Evolutionary conservation across 1,140 invertebrate species (phyloP).

Genomic region (Drosophila oshimai): DNA sequence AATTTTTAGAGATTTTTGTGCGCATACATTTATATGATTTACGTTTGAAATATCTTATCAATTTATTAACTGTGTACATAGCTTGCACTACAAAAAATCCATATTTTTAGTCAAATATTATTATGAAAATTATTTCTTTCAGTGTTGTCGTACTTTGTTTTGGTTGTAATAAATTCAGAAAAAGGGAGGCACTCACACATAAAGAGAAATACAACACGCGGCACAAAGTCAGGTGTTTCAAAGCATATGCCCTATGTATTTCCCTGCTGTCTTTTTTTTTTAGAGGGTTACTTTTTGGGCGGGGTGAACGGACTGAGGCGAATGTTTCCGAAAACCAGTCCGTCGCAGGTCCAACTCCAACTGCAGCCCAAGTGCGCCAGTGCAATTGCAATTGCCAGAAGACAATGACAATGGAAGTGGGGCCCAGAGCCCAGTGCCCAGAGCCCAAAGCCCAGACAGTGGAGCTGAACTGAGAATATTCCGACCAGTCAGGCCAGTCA

Average conservation of each 20-base stretch:
- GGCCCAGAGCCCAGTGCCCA: slow-evolving; percentile 2
- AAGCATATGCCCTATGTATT: slow-evolving; percentile 40
- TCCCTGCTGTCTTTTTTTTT: slow-evolving; percentile 18
- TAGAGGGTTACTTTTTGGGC: slow-evolving; percentile 57
- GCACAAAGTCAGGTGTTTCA: slow-evolving; percentile 60
- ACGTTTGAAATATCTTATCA: no score
- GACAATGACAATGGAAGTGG: slow-evolving; percentile 57
- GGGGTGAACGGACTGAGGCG: slow-evolving; percentile 62
- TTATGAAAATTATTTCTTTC: not conserved
- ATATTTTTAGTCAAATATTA: no score
- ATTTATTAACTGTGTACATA: no score
- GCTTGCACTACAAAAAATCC: no score
- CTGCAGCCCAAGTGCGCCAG: slow-evolving; percentile 29
- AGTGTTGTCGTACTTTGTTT: slow-evolving; percentile 22
- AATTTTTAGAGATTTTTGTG: no score
- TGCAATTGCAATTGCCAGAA: slow-evolving; percentile 57
- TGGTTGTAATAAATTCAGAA: slow-evolving; percentile 24
- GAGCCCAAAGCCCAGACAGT: slow-evolving; percentile 16
- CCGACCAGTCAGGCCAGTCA: slow-evolving; percentile 67
- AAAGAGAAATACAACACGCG: slow-evolving; percentile 21
- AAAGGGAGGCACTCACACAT: slow-evolving; percentile 16
- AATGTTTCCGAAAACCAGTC: slow-evolving; percentile 51
- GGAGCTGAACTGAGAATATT: slow-evolving; percentile 23
- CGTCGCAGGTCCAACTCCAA: not conserved
- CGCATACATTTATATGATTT: no score